Evolutionary conservation across 2,797 vertebrate species (phyloP).

Genomic region (Odontamblyopus rebecca): DNA sequence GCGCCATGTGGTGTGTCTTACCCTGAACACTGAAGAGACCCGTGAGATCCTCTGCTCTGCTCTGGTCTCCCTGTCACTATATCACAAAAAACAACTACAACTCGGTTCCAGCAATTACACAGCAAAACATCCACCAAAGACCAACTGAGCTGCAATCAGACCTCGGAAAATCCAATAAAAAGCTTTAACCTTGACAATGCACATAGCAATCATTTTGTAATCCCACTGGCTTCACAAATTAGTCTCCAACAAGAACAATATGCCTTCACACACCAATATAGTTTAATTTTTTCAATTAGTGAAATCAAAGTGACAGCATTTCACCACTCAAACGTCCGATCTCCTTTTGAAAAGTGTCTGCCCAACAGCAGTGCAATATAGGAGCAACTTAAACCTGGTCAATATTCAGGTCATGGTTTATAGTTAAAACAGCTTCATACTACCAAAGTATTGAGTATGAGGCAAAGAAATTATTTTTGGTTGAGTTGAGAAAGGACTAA

Average conservation of each 20-base stretch:
- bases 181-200: slow-evolving; percentile 61
- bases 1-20: slow-evolving; percentile 13
- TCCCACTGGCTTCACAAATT: slow-evolving; percentile 66
- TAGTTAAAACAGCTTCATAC: neutral
- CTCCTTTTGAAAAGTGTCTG: slow-evolving; percentile 16
- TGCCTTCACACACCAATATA: slow-evolving; percentile 55
- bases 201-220: slow-evolving; percentile 57
- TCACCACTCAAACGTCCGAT: slow-evolving; percentile 39
- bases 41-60: slow-evolving; percentile 19
- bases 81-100: slow-evolving; percentile 7
- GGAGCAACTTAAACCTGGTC: neutral
- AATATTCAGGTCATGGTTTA: neutral
- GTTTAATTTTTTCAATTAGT: slow-evolving; percentile 64
- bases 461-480: neutral
- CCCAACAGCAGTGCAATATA: slow-evolving; percentile 1
- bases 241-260: slow-evolving; percentile 47
- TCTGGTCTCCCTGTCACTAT: slow-evolving; percentile 12
- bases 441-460: neutral
- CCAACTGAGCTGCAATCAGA: slow-evolving; percentile 41
- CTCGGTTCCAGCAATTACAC: slow-evolving; percentile 31
- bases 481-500: neutral
- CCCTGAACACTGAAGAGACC: slow-evolving; percentile 12
- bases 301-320: slow-evolving; percentile 52
- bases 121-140: slow-evolving; percentile 38
- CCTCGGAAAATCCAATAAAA: slow-evolving; percentile 59